Evolutionary conservation across 1,140 invertebrate genomes (phyloP), one percentile per base, ranked within the genome.

Genomic region (Caenorhabditis brenneri): DNA sequence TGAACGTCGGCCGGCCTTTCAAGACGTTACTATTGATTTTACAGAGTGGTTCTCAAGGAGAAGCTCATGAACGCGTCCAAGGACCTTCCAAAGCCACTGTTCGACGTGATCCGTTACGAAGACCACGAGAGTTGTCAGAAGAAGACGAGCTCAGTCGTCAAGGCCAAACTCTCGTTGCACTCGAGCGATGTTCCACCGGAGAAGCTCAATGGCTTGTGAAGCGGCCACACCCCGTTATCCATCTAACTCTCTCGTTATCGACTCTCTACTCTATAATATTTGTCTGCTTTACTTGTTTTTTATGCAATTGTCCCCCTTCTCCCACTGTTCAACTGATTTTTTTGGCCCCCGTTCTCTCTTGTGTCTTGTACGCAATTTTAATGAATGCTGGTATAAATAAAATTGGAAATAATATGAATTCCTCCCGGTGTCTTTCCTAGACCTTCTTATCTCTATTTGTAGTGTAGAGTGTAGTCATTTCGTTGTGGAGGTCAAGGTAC

Each of bases 81-180:
- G 36, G 83, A 83, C 12, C 78, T 42, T 16, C 19, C 78, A 15
- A 69, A 48, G 29, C 86, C 85, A 48, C 39, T 86, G 4, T 83
- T 87, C 82, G 86, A 86, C 27, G 39, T 80, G 10, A 81, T 87
- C 19, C 80, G 85, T 22, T 87, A 87, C 60, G 86, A 87, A 86
- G 85, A 87, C n/a, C 86, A 87, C 78, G 85, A 86, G 9, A 79
- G 69, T 31, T 80, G 79, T 27, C 86, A 87, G 85, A 82, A 87
- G 48, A 87, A 87, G 86, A 87, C 49, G 10, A 74, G 84, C 19
- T 84, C 80, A 16, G 33, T 79, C n/a, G 79, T 87, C 82, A 87
- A 87, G 60, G 65, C 65, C 19, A 74, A 74, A 31, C 65, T 74
- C 22, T 74, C 65, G 15, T 46, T 74, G n/a, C 65, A 74, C 36